Evolutionary conservation across 1,140 invertebrate genomes (phyloP).

Genomic region (Diabrotica virgifera): DNA sequence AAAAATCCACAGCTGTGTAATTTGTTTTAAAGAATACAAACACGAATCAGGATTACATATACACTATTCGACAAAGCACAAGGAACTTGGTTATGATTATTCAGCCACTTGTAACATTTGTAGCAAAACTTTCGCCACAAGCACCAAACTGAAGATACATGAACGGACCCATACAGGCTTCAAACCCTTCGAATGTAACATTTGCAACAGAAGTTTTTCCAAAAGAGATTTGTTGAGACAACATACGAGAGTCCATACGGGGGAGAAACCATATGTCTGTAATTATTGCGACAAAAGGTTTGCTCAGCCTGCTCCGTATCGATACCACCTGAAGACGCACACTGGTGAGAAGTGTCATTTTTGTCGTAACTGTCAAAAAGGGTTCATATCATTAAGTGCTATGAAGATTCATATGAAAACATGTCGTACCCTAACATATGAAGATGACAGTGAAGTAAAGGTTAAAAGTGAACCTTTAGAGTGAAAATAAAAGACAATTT

Average conservation of each 20-base stretch:
- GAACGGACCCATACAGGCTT: conserved; percentile 68
- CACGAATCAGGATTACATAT: no score
- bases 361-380: conserved; percentile 66
- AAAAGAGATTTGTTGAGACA: conserved; percentile 61
- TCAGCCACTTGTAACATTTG: conserved; percentile 54
- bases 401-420: conserved; percentile 62
- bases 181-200: conserved; percentile 66
- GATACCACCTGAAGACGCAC: conserved; percentile 57
- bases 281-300: conserved; percentile 72
- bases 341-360: conserved; percentile 74
- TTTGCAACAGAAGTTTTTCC: conserved; percentile 49
- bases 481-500: no score
- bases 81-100: no score
- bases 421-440: no score
- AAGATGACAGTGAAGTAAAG: no score
- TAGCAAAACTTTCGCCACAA: conserved; percentile 72
- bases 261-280: conserved; percentile 64
- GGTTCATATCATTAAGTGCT: conserved; percentile 60
- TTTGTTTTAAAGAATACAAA: no score
- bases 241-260: conserved; percentile 60
- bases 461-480: no score
- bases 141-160: conserved; percentile 70
- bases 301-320: conserved; percentile 67
- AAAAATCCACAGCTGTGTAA: no score
- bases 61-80: no score